Percentiles rank a stretch among this genome's conserved stretches.
phyloP scores from a whole-genome alignment of 1,140 invertebrate species.

The Linepithema humile region DNA sequence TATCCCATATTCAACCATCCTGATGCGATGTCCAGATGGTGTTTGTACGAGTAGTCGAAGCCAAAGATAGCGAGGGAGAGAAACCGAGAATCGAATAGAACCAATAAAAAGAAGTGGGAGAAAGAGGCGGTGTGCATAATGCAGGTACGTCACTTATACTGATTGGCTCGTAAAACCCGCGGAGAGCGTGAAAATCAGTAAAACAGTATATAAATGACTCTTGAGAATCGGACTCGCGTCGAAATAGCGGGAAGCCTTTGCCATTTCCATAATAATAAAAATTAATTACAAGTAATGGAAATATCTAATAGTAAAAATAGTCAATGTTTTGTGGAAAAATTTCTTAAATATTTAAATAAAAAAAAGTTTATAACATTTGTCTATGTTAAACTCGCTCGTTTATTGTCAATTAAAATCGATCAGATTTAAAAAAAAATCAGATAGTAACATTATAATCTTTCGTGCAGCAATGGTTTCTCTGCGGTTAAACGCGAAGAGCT shows the following conservation, averaged over 20 bases:
- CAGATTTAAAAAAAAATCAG: neutral
- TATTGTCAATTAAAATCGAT: neutral
- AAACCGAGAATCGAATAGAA: conserved; percentile 1
- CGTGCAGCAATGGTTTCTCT: neutral
- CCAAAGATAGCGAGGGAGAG: conserved; percentile 8
- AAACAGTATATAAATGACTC: conserved; percentile 17
- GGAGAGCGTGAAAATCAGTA: conserved; percentile 58
- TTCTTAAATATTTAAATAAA: neutral
- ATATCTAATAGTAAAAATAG: neutral
- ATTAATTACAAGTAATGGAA: neutral
- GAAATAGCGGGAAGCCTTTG: neutral
- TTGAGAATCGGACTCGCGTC: neutral
- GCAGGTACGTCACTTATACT: conserved; percentile 70
- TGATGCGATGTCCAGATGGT: conserved; percentile 50
- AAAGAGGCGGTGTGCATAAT: conserved; percentile 39
- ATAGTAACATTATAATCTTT: neutral
- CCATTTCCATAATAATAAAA: neutral
- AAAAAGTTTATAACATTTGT: neutral
- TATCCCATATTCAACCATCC: conserved; percentile 57
- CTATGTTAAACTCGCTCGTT: neutral
- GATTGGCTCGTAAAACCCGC: conserved; percentile 67
- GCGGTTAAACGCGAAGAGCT: neutral
- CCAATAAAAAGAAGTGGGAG: neutral
- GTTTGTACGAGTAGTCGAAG: conserved; percentile 54
- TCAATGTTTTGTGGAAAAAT: neutral